Evolutionary conservation across 1,140 invertebrate genomes (phyloP), one percentile per base, ranked within the genome.

Genomic region (Hypothenemus hampei): DNA sequence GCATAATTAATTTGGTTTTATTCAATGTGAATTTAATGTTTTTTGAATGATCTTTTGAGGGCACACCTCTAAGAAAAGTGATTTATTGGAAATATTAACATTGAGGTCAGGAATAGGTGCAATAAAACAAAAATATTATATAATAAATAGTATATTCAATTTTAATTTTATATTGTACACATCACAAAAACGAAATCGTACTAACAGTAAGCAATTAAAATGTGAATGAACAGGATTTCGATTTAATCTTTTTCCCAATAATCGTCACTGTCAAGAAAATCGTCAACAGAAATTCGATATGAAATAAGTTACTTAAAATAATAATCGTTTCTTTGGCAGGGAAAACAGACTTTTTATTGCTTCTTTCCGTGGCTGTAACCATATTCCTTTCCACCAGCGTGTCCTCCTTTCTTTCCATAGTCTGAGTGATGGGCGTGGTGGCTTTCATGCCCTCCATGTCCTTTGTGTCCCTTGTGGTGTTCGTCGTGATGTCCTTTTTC

Each of bases 341-440:
- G 26, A 41, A 40, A 41, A 21, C 37, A 39, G 26, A 51, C 33
- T 48, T 36, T 26, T 43, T 51, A 51, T 24, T 51, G 18, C 24
- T 51, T 51, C 46, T 49, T 49, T 35, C 26, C 29, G 24, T 40
- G 45, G 33, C 45, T 44, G 41, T 37, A 48, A 21, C 57, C 81
- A 57, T 77, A 78, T 54, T 83, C 78, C 63, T 83, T 82, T 43
- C 78, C 79, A n/a, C 77, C 77, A 19, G 76, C 74, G 64, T 82
- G 77, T 19, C 79, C 80, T 15, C 76, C 80, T 64, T 85, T 83
- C 70, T 84, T 83, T 0, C 77, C 82, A 58, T 84, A 77, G 13
- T 79, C 75, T 24, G 78, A 75, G 62, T 83, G 78, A 58, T 85
- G 81, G 23, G 83, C 71, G 0, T 72, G 69, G 37, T 83, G 78